Conservation (phyloP, 1,140 invertebrate genomes). For the Coelopa frigida region DNA sequence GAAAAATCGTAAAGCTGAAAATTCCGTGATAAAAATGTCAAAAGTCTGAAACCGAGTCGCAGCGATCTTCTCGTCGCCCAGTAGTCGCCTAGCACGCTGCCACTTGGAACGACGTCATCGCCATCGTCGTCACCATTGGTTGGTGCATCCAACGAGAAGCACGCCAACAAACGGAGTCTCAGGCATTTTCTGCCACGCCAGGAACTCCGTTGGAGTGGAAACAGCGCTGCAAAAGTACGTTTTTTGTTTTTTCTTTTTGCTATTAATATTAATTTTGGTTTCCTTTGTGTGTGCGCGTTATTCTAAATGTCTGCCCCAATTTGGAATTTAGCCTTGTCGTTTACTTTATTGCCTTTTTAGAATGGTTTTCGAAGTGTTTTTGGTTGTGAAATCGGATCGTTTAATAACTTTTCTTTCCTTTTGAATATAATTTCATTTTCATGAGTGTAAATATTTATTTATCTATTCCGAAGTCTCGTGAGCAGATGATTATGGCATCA, state of each 20-base stretch:
- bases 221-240: neutral
- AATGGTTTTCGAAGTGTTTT: neutral
- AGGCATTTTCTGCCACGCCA: neutral
- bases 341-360: neutral
- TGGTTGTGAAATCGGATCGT: too few relatives aligned
- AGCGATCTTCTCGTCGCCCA: too few relatives aligned
- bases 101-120: too few relatives aligned
- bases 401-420: too few relatives aligned
- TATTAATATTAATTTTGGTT: neutral
- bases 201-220: neutral
- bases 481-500: too few relatives aligned
- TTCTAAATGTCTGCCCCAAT: constrained; percentile 2
- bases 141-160: neutral
- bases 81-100: too few relatives aligned
- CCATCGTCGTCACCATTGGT: neutral
- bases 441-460: neutral
- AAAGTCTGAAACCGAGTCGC: too few relatives aligned
- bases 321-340: neutral
- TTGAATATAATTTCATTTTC: neutral
- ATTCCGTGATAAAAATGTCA: too few relatives aligned
- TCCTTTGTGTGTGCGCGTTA: neutral
- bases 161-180: neutral
- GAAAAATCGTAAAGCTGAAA: too few relatives aligned
- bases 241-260: constrained; percentile 1
- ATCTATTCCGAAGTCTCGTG: constrained; percentile 1